phyloP scores from a whole-genome alignment of 2,888 invertebrate species.

The Portevinia maculata region DNA sequence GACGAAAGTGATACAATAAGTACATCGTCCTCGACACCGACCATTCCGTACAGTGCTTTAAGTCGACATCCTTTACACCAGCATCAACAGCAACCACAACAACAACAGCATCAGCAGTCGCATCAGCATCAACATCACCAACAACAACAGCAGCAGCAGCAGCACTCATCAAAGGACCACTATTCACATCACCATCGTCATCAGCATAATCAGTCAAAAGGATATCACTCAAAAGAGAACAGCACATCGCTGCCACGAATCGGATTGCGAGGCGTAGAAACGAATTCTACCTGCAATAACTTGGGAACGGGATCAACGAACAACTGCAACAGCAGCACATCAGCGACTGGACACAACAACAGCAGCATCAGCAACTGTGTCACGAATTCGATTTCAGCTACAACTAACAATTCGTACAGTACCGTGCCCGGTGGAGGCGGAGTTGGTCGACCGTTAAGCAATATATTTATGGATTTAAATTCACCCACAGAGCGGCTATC shows the following conservation, averaged over 20 bases:
- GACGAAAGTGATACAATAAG: constrained; percentile 80
- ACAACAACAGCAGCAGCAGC: constrained; percentile 66
- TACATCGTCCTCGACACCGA: constrained; percentile 78
- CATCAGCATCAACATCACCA: constrained; percentile 70
- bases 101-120: constrained; percentile 53
- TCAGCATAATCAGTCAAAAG: constrained; percentile 56
- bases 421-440: constrained; percentile 23
- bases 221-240: constrained; percentile 56
- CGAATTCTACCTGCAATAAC: constrained; percentile 47
- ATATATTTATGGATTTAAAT: constrained; percentile 75
- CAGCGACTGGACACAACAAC: constrained; percentile 61
- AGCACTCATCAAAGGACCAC: constrained; percentile 71
- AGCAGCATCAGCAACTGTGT: constrained; percentile 60
- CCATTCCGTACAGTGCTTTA: constrained; percentile 76
- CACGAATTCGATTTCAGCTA: constrained; percentile 57
- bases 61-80: constrained; percentile 63
- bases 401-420: constrained; percentile 54
- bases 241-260: constrained; percentile 69
- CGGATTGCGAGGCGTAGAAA: constrained; percentile 49
- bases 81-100: constrained; percentile 75
- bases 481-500: constrained; percentile 74
- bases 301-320: constrained; percentile 32
- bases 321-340: constrained; percentile 60
- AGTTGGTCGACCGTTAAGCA: constrained; percentile 53
- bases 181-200: constrained; percentile 65